Evolutionary conservation across 2,888 invertebrate genomes (phyloP), one percentile per base, ranked within the genome.

Genomic region (Athalia rosae): DNA sequence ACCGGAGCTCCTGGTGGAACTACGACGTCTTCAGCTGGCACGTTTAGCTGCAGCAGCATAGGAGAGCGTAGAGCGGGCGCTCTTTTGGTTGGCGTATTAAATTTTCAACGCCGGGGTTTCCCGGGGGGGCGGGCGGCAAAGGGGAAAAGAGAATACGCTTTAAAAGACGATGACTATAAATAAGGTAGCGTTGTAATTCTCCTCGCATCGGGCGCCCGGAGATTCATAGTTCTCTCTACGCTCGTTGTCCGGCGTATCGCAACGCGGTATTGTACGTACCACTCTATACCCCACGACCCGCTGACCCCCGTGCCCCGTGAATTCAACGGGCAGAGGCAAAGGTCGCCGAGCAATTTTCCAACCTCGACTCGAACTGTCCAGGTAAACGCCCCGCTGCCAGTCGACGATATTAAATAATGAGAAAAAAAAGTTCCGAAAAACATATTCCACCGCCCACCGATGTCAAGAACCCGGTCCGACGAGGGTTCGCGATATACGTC

Each of bases 111-210:
- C 53, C 15, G 50, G 28, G 28, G 28, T 28, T 28, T 28, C 28
- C 28, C 28, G 28, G 28, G 28, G 28, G 28, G 28, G 28, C 28
- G 28, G 28, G 28, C 28, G 28, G 28, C 2, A 28, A 28, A 28
- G 28, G n/a, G n/a, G 64, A 45, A 56, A 56, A 56, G 83, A 82
- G 83, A 83, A 82, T 83, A 84, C 82, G 83, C 81, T 82, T 83
- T 82, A 83, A 84, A 83, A 81, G 82, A 83, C 82, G 82, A 83
- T 83, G 83, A 84, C 84, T 83, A 83, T 84, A 83, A 84, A 83
- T 83, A 84, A 83, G 82, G 80, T 80, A 80, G 78, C 79, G 79
- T 79, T 80, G 82, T 83, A 82, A 83, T 82, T 83, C 82, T 77
- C 73, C 63, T 45, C 79, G 76, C 79, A 80, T 80, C 78, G 77